These are phyloP conservation scores for Agonopterix alstromeriana DNA, from an alignment of 2,888 invertebrate genomes.

Conservation along the genomic window DNA sequence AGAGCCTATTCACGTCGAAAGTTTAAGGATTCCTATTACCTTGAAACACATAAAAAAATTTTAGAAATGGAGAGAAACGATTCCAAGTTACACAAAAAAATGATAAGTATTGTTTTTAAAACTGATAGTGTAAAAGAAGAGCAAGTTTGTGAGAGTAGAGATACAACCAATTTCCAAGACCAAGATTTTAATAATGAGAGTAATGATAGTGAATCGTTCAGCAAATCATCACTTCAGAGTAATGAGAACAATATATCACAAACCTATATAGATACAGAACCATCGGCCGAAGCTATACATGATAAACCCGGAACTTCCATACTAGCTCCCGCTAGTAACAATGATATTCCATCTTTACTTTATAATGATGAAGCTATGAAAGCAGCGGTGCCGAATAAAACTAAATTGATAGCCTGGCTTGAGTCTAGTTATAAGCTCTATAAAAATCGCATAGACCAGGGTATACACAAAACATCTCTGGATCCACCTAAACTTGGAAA, in stretches of 20 bases:
- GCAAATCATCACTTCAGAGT: too few species aligned
- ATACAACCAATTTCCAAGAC: too few species aligned
- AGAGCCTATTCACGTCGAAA: conserved; percentile 39
- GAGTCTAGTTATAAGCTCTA: conserved; percentile 50
- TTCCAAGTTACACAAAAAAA: conserved; percentile 32
- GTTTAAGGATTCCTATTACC: conserved; percentile 38
- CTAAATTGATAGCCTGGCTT: conserved; percentile 48
- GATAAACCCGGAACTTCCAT: too few species aligned
- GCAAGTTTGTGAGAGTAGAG: too few species aligned
- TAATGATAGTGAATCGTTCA: too few species aligned
- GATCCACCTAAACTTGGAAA: conserved; percentile 44
- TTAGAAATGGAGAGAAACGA: conserved; percentile 53
- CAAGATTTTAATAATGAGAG: too few species aligned
- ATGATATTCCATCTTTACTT: too few species aligned
- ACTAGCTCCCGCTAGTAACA: too few species aligned
- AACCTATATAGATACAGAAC: too few species aligned
- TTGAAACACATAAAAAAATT: conserved; percentile 42
- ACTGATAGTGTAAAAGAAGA: too few species aligned
- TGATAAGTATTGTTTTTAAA: conserved; percentile 14
- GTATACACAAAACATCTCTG: conserved; percentile 32
- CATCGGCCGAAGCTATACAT: too few species aligned
- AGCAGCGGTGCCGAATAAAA: conserved; percentile 15
- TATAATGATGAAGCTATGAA: neutral
- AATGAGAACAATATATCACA: too few species aligned
- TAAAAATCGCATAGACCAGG: conserved; percentile 34